Evolutionary conservation across 2,888 invertebrate species (phyloP).

Genomic region (Corythucha ciliata): DNA sequence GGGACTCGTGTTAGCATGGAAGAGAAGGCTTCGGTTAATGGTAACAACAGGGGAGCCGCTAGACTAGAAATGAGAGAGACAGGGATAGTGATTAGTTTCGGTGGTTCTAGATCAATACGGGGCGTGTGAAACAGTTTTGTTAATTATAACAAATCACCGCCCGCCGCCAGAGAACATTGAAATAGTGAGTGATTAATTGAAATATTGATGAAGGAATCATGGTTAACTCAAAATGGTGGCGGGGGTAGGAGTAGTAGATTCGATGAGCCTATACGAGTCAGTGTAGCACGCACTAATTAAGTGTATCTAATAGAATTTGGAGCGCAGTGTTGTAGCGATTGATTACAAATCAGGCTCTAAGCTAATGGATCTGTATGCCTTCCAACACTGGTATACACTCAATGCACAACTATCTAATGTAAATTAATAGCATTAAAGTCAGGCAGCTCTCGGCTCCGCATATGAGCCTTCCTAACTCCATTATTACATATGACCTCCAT

Average conservation of each 20-base stretch:
- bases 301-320: conserved; percentile 29
- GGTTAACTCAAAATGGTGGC: conserved; percentile 18
- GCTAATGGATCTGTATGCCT: conserved; percentile 25
- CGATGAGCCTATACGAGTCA: neutral
- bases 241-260: conserved; percentile 3
- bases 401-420: conserved; percentile 32
- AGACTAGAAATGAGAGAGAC: no score
- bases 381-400: conserved; percentile 26
- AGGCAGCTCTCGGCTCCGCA: conserved; percentile 9
- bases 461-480: conserved; percentile 23
- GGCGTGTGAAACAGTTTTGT: conserved; percentile 16
- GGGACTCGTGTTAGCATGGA: no score
- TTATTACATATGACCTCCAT: conserved; percentile 29
- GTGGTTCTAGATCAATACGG: conserved; percentile 17
- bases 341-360: conserved; percentile 29
- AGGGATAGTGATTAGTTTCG: conserved; percentile 20
- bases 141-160: conserved; percentile 23
- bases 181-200: conserved; percentile 20
- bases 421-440: conserved; percentile 30
- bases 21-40: no score
- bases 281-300: conserved; percentile 24
- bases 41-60: no score
- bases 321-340: conserved; percentile 22
- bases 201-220: conserved; percentile 26
- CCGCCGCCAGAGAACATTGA: conserved; percentile 1